phyloP scores from a whole-genome alignment of 2,797 vertebrate species.

The Aphelocoma californica region DNA sequence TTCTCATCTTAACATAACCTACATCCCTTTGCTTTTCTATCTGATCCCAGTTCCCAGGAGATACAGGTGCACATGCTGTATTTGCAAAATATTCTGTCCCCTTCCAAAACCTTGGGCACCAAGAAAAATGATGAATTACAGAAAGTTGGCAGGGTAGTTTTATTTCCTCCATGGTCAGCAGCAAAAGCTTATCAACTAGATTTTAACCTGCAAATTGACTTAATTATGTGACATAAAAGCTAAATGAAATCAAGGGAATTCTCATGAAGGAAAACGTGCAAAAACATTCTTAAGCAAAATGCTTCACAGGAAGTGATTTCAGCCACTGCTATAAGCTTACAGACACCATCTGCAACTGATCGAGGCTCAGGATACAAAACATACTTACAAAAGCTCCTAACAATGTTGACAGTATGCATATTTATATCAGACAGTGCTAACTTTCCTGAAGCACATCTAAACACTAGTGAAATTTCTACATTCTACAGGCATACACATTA shows the following conservation, averaged over 20 bases:
- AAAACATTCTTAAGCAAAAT: background rate
- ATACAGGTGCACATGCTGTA: background rate
- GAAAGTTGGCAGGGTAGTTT: background rate
- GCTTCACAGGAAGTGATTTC: background rate
- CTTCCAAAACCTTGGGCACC: background rate
- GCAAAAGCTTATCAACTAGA: background rate
- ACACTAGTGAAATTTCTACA: background rate
- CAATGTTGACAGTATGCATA: background rate
- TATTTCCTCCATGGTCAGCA: conserved; percentile 32
- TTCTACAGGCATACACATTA: background rate
- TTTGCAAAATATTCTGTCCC: conserved; percentile 18
- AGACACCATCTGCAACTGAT: background rate
- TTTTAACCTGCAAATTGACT: background rate
- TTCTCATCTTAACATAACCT: conserved; percentile 67
- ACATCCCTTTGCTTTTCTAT: background rate
- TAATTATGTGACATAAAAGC: background rate
- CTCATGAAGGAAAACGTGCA: background rate
- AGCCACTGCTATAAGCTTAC: background rate
- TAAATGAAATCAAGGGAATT: background rate
- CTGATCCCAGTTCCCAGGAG: background rate
- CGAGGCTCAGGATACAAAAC: background rate
- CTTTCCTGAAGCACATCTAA: background rate
- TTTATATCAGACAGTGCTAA: background rate
- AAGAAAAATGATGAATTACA: background rate
- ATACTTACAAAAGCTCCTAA: background rate